Base-by-base conservation (phyloP, 2,113 vertebrate genomes). In the Macrotus californicus region DNA sequence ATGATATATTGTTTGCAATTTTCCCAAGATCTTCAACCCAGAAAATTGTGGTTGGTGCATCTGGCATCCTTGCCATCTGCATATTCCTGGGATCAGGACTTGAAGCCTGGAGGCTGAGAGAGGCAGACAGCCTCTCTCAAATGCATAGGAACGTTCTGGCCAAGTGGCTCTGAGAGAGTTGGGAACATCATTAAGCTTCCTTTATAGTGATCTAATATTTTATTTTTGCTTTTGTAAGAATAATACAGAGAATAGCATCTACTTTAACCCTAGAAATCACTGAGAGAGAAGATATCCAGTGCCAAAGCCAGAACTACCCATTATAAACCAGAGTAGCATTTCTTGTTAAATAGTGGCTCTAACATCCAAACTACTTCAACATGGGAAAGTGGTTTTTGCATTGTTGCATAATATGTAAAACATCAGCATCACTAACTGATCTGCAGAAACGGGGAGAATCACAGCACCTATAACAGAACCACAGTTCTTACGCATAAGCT, bases 221-320 rank as follows among this genome's bases (percentile, higher is more conserved):
- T 54, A 0, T 83, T 29, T 43, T 50, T 89, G 22, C 43, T 22
- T 95, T 56, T 70, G 31, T 82, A 73, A 94, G 36, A 70, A 69
- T 36, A 69, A 50, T 72, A 87, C 21, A 64, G 48, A 97, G 41
- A 95, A 21, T 29, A 29, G 6, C 15, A 84, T 95, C 79, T 66
- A n/a, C 56, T 97, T 87, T 96, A 92, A n/a, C 56, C 48, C 70
- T 24, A 9, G 89, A 93, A 96, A 29, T 89, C 34, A 3, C 83
- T 85, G 59, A 75, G 83, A 95, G 69, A 89, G 89, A 83, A 80
- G 36, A 96, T 59, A 96, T 52, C 75, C 67, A 96, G 64, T 0
- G 0, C 64, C 81, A 92, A 92, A 94, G 56, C 56, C 52, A 80
- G 34, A 96, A 94, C 77, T 94, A n/a, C 41, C 87, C 67, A 48